Evolutionary conservation across 2,797 vertebrate genomes (phyloP).

Genomic region (Chloroceryle amazona): DNA sequence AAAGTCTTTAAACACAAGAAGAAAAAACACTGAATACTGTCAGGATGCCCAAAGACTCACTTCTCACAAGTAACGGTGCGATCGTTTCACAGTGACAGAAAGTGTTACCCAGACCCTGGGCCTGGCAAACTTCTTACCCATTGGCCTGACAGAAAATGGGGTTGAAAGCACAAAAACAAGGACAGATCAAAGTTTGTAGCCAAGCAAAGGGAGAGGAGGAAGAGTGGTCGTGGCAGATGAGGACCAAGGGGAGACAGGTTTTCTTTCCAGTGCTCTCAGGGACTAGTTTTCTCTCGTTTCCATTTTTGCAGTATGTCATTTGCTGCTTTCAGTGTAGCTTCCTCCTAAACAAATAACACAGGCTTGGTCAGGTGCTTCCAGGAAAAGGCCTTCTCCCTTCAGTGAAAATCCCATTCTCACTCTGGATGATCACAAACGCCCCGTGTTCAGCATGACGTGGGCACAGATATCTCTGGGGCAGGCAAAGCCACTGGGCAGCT

Average conservation of each 20-base stretch:
- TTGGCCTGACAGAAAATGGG: not conserved
- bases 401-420: not conserved
- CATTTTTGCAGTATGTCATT: slow-evolving; percentile 88
- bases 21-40: not conserved
- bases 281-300: slow-evolving; percentile 62
- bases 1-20: not conserved
- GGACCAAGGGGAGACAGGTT: not conserved
- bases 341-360: slow-evolving; percentile 81
- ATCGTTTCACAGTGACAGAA: not conserved
- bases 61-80: not conserved
- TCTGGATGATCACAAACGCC: not conserved
- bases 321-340: slow-evolving; percentile 89
- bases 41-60: fast-evolving
- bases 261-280: not conserved
- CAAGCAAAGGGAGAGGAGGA: not conserved
- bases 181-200: not conserved
- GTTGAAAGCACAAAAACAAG: not conserved
- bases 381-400: not conserved
- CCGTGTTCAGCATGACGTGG: fast-evolving
- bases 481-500: not conserved
- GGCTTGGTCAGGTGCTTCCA: not conserved
- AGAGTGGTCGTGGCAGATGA: fast-evolving
- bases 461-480: not conserved
- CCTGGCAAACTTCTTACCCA: not conserved
- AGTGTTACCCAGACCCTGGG: not conserved